Conservation (phyloP, 2,797 vertebrate species). For the Arctocebus calabarensis region DNA sequence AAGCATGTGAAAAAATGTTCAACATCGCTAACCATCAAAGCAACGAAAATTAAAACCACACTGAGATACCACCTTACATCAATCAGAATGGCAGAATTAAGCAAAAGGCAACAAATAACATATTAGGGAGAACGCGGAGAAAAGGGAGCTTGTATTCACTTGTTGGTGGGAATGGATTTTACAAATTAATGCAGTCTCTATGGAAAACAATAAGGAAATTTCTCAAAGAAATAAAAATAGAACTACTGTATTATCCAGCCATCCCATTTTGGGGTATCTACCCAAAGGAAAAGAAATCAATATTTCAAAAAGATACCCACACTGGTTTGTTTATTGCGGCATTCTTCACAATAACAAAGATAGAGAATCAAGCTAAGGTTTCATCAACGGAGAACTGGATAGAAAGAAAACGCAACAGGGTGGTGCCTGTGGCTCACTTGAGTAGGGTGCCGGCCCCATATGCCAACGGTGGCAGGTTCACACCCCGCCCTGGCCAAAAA, state of each 20-base stretch:
- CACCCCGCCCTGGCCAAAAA: too few species aligned
- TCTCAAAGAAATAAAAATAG: not conserved
- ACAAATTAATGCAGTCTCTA: not conserved
- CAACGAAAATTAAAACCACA: not conserved
- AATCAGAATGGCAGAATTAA: not conserved
- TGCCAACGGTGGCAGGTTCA: too few species aligned
- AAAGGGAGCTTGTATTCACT: not conserved
- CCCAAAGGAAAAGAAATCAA: not conserved
- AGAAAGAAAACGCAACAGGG: not conserved
- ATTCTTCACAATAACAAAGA: not conserved
- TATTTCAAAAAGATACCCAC: not conserved
- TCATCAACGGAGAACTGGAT: not conserved
- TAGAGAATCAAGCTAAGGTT: not conserved
- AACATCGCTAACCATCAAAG: not conserved
- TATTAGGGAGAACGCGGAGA: not conserved
- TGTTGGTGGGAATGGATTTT: not conserved
- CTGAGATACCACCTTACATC: not conserved
- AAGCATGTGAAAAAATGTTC: not conserved
- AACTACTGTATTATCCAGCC: not conserved
- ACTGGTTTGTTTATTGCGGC: not conserved
- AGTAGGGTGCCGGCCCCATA: too few species aligned
- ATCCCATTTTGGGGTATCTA: not conserved
- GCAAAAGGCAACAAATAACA: not conserved
- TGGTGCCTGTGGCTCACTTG: too few species aligned
- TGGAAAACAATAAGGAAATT: not conserved